Conservation (phyloP, 1,140 invertebrate genomes). For the Lepidurus couesii region DNA sequence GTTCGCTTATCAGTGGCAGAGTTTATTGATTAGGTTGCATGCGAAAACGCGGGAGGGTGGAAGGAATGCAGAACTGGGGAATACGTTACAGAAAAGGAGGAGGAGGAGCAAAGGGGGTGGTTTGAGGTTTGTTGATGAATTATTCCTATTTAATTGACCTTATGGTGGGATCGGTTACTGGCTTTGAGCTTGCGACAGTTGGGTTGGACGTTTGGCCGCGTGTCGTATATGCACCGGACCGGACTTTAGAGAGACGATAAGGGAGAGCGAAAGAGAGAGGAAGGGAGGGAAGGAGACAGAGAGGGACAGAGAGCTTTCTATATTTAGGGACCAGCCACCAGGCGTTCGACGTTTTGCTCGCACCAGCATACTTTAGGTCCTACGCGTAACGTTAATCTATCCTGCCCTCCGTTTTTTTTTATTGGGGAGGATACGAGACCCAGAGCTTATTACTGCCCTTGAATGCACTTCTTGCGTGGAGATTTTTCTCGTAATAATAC, state of each 20-base stretch:
- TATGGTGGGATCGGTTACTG: too few species aligned
- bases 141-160: too few species aligned
- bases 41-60: too few species aligned
- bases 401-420: too few species aligned
- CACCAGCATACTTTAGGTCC: neutral
- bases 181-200: too few species aligned
- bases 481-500: too few species aligned
- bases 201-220: neutral
- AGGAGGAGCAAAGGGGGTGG: neutral
- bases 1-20: too few species aligned
- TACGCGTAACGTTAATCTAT: too few species aligned
- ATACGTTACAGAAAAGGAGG: neutral
- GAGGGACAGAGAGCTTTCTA: neutral
- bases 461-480: neutral
- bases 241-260: neutral
- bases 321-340: slow-evolving; percentile 21
- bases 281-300: slow-evolving; percentile 9
- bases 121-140: too few species aligned
- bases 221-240: neutral
- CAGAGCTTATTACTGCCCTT: neutral
- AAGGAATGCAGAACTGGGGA: neutral
- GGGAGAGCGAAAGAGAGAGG: neutral
- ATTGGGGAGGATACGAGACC: too few species aligned
- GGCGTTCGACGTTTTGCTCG: slow-evolving; percentile 8
- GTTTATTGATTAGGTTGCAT: too few species aligned